These are phyloP conservation scores for Aix galericulata DNA, from an alignment of 2,113 vertebrate species.

Conservation along the genomic window DNA sequence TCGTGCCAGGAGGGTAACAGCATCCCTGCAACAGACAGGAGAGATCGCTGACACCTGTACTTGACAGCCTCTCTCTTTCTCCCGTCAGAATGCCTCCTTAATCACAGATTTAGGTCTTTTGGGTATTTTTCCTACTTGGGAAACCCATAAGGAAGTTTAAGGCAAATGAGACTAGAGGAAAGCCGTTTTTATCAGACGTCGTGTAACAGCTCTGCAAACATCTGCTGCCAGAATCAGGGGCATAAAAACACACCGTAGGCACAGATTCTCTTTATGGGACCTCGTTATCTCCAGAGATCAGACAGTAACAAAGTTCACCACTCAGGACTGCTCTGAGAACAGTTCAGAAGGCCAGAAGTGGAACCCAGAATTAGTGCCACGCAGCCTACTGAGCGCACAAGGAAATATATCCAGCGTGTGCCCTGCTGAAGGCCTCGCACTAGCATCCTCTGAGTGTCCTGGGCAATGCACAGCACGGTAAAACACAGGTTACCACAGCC, in stretches of 20 bases:
- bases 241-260: neutral
- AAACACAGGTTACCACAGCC: neutral
- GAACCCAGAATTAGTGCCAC: neutral
- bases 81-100: neutral
- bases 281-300: neutral
- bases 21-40: neutral
- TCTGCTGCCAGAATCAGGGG: slow-evolving; percentile 1
- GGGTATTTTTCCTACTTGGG: neutral
- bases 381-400: neutral
- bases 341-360: neutral
- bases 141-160: neutral
- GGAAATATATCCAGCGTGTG: neutral
- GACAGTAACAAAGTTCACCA: neutral
- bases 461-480: no score
- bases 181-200: neutral
- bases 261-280: neutral
- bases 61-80: neutral
- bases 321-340: neutral
- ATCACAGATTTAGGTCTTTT: neutral
- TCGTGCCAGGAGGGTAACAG: neutral
- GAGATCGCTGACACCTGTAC: neutral
- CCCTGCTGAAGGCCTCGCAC: neutral
- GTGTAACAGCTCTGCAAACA: neutral
- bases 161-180: neutral
- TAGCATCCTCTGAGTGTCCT: neutral